Percentiles rank a stretch among this genome's conserved stretches.
Conservation (phyloP, 2,113 vertebrate genomes). For the Phalacrocorax brasilianus region DNA sequence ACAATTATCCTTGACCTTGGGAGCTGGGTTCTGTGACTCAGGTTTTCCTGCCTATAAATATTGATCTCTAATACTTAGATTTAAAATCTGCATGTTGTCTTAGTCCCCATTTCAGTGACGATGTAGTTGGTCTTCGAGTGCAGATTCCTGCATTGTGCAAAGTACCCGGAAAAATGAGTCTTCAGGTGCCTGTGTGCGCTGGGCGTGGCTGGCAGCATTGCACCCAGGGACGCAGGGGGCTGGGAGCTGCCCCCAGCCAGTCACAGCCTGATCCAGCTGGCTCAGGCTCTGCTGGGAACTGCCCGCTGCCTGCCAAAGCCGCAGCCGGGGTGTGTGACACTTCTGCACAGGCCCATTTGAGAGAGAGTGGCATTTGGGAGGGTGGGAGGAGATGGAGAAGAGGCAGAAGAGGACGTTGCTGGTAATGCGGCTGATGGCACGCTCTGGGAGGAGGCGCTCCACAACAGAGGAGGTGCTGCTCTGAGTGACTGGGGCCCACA, state of each 20-base stretch:
- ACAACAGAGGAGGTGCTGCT: not conserved
- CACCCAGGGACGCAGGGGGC: fast-evolving
- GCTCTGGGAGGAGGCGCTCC: fast-evolving
- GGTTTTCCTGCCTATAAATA: not conserved
- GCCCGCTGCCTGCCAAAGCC: too few species aligned
- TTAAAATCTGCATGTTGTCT: not conserved
- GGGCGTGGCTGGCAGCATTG: fast-evolving
- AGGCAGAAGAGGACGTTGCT: not conserved
- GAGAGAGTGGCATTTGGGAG: not conserved
- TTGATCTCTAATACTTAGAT: not conserved
- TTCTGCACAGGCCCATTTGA: not conserved
- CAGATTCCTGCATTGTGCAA: fast-evolving
- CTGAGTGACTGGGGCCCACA: fast-evolving
- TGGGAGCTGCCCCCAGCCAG: not conserved
- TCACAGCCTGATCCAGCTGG: fast-evolving
- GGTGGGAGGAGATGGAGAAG: not conserved
- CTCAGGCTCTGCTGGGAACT: not conserved
- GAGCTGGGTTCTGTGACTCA: not conserved
- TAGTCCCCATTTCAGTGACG: not conserved
- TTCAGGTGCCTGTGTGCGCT: fast-evolving
- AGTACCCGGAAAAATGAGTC: not conserved
- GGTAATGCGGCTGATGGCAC: fast-evolving
- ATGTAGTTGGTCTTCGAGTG: not conserved
- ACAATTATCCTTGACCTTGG: not conserved
- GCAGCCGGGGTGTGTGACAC: fast-evolving